phyloP scores from a whole-genome alignment of 2,113 vertebrate species.

The Gymnobelideus leadbeateri region DNA sequence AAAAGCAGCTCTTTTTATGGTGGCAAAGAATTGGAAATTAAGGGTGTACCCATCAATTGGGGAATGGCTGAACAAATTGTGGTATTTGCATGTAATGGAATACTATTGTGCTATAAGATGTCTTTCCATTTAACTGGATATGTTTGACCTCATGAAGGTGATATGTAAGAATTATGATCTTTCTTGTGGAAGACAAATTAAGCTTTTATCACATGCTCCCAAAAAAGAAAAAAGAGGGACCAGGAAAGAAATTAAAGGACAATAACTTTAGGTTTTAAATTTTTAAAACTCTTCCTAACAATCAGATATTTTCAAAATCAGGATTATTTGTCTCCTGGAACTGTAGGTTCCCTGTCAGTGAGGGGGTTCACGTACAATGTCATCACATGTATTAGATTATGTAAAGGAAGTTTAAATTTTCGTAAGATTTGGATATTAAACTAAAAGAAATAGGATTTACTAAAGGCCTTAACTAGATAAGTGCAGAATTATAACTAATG shows the following conservation, averaged over 20 bases:
- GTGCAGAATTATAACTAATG: not conserved
- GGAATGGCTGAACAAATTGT: no score
- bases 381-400: no score
- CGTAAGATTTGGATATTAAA: no score
- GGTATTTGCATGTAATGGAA: no score
- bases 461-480: not conserved
- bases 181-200: not conserved
- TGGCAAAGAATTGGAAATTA: no score
- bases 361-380: no score
- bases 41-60: no score
- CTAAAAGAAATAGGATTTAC: not conserved
- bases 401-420: no score
- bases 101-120: no score
- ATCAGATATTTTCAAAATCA: not conserved
- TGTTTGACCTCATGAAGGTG: not conserved
- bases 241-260: not conserved
- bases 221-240: not conserved
- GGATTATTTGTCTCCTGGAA: not conserved
- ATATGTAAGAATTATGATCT: not conserved
- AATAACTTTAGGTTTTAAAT: not conserved
- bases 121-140: not conserved
- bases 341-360: not conserved
- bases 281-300: not conserved
- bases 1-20: no score
- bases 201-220: no score